Conservation (phyloP, 2,797 vertebrate genomes). For the Chromis chromis region DNA sequence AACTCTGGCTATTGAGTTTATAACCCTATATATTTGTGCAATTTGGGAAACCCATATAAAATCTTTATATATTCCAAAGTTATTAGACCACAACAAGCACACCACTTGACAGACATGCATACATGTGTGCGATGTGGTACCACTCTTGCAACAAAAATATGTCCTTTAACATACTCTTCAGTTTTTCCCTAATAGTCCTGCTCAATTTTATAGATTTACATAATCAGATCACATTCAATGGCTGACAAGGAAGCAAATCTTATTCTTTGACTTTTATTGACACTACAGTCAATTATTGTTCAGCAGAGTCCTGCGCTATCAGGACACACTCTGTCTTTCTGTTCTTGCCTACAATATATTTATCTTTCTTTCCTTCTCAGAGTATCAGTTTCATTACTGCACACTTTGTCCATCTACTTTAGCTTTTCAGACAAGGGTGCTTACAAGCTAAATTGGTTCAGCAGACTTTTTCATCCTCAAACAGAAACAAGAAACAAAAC, state of each 20-base stretch:
- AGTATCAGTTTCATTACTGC: background rate
- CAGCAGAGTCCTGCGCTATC: too few species aligned
- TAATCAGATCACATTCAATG: too few species aligned
- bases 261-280: too few species aligned
- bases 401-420: constrained; percentile 1
- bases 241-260: too few species aligned
- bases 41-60: background rate
- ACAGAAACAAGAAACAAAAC: constrained; percentile 34
- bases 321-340: constrained; percentile 7
- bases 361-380: background rate
- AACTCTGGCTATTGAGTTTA: background rate
- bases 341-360: background rate
- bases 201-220: too few species aligned
- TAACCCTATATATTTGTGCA: background rate
- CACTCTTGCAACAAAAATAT: too few species aligned
- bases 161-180: too few species aligned
- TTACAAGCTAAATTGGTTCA: background rate
- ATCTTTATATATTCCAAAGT: background rate
- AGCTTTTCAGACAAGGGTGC: constrained; percentile 11
- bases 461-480: constrained; percentile 10
- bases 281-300: too few species aligned
- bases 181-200: too few species aligned
- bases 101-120: background rate
- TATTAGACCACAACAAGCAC: too few species aligned
- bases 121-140: too few species aligned